phyloP scores from a whole-genome alignment of 1,140 invertebrate species.

The Procambarus virginalis region DNA sequence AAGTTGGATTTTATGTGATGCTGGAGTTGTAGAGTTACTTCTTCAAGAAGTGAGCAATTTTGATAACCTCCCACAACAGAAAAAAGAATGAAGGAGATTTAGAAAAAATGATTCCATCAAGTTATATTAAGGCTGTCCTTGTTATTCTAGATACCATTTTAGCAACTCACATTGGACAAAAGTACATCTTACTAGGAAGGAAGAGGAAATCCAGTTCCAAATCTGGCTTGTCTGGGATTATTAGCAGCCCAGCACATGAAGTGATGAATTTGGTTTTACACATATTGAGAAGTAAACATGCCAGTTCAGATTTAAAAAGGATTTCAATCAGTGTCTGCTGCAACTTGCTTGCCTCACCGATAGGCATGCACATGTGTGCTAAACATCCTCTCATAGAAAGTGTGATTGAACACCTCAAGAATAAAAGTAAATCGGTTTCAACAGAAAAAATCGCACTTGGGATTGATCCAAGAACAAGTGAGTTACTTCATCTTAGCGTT shows the following conservation, averaged over 20 bases:
- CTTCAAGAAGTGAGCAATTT: slow-evolving; percentile 33
- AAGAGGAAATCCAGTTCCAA: slow-evolving; percentile 55
- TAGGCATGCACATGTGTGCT: slow-evolving; percentile 52
- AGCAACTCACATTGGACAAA: slow-evolving; percentile 49
- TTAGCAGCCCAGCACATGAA: slow-evolving; percentile 32
- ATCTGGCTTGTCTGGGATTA: slow-evolving; percentile 38
- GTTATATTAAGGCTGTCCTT: slow-evolving; percentile 36
- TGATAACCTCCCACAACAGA: background rate
- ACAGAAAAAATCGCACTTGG: slow-evolving; percentile 9
- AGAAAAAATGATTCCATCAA: slow-evolving; percentile 1
- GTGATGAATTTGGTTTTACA: slow-evolving; percentile 38
- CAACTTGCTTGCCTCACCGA: slow-evolving; percentile 34
- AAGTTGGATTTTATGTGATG: slow-evolving; percentile 47
- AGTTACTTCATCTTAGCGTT: slow-evolving; percentile 18
- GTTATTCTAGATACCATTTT: slow-evolving; percentile 33
- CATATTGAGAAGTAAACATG: slow-evolving; percentile 27
- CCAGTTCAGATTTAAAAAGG: slow-evolving; percentile 35
- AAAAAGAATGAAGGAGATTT: background rate
- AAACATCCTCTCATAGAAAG: slow-evolving; percentile 46
- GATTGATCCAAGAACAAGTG: slow-evolving; percentile 6
- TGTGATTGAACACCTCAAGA: slow-evolving; percentile 41
- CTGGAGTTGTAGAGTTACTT: slow-evolving; percentile 46
- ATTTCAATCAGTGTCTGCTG: slow-evolving; percentile 37
- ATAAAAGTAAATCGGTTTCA: slow-evolving; percentile 20
- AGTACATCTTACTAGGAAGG: slow-evolving; percentile 46